Conservation (phyloP, 2,113 vertebrate genomes). For the Pelusios castaneus region DNA sequence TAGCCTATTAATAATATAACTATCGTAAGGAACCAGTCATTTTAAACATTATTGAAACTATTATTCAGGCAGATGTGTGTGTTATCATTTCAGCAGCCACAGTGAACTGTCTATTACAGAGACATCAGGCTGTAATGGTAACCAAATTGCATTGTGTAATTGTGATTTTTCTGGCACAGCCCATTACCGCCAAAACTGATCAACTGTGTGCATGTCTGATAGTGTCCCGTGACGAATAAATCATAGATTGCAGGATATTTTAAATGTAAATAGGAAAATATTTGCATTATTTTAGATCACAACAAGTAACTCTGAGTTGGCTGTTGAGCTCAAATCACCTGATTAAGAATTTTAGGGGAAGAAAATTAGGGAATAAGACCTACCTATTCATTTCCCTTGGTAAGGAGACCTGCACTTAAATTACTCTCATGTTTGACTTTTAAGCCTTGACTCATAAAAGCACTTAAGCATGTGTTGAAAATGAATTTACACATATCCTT, state of each 20-base stretch:
- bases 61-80: not conserved
- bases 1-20: conserved; percentile 48
- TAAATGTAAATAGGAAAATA: not conserved
- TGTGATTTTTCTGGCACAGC: not conserved
- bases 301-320: not conserved
- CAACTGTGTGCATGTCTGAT: not conserved
- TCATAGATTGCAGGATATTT: not conserved
- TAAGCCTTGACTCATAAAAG: not conserved
- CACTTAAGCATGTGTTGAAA: not conserved
- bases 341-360: not conserved
- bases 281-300: not conserved
- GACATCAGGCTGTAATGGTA: not conserved
- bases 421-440: conserved; percentile 10
- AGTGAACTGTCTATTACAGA: not conserved
- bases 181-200: not conserved
- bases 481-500: not conserved
- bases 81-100: conserved; percentile 19
- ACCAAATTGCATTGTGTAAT: not conserved
- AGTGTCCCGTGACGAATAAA: not conserved
- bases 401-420: not conserved
- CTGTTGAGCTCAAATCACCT: not conserved
- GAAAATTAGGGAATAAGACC: not conserved
- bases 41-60: conserved; percentile 44
- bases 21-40: conserved; percentile 29
- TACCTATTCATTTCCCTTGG: not conserved